These are phyloP conservation scores for rat (Rattus norvegicus) DNA, from an alignment of 2,113 vertebrate genomes.

Conservation along the genomic window GRCr8 NC_086026.1:35801001-35801500, in stretches of 20 bases:
- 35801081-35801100: neutral
- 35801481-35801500: neutral
- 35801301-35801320: neutral
- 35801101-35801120: neutral
- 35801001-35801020: neutral
- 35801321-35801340: neutral
- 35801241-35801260: neutral
- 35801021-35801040: neutral
- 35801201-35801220: neutral
- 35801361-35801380: neutral
- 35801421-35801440: neutral
- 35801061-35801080: constrained; percentile 21
- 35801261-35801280: neutral
- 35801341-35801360: neutral
- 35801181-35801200: neutral
- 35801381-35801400: rapidly evolving
- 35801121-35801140: neutral
- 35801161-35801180: neutral
- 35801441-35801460: neutral
- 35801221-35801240: neutral
- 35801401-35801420: neutral
- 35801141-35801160: neutral
- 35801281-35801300: neutral
- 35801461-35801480: neutral
- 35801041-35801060: neutral